Evolutionary conservation across 2,113 vertebrate species (phyloP).

Genomic region (Aleadryas rufinucha): DNA sequence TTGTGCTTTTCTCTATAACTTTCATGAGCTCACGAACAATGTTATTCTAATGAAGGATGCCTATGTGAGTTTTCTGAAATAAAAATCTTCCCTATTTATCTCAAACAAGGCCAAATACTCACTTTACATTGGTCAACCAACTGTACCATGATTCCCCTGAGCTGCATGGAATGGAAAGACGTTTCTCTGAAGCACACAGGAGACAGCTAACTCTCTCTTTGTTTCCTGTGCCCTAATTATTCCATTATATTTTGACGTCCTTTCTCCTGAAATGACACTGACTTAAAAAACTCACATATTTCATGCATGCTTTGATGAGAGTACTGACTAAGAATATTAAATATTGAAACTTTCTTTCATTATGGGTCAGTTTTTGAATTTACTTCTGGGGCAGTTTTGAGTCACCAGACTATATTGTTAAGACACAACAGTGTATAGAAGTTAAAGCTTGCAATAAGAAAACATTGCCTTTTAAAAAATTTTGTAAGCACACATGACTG

Average conservation of each 20-base stretch:
- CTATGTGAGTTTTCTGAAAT: neutral
- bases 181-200: neutral
- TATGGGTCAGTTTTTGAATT: neutral
- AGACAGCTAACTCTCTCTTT: neutral
- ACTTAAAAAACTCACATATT: neutral
- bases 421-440: neutral
- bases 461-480: neutral
- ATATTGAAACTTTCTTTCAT: neutral
- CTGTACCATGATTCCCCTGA: neutral
- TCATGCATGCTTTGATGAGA: neutral
- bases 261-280: neutral
- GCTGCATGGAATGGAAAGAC: neutral
- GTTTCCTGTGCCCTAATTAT: conserved; percentile 33
- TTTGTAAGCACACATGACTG: neutral
- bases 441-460: neutral
- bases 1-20: neutral
- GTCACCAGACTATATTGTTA: neutral
- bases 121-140: neutral
- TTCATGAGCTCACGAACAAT: neutral
- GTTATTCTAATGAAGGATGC: neutral
- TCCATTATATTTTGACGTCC: neutral
- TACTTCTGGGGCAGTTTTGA: neutral
- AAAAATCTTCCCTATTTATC: conserved; percentile 2
- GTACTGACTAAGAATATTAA: neutral
- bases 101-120: conserved; percentile 6